Percentiles rank a stretch among this genome's conserved stretches.
phyloP scores from a whole-genome alignment of 1,140 invertebrate species.

The Psilanteris sp. region DNA sequence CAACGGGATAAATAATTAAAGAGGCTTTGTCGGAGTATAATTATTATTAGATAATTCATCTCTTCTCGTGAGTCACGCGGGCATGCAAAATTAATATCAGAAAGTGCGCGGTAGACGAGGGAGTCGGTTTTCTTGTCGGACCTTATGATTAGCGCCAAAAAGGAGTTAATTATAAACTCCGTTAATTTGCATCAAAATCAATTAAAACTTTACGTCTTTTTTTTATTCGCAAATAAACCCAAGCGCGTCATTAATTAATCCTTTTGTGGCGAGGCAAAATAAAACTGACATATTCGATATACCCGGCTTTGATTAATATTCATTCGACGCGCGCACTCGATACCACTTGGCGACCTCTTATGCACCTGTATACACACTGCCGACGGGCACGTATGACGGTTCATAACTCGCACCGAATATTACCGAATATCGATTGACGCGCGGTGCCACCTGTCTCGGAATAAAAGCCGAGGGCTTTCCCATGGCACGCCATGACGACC shows the following conservation, averaged over 20 bases:
- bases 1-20: too few species aligned
- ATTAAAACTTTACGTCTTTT: conserved; percentile 41
- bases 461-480: conserved; percentile 46
- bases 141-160: too few species aligned
- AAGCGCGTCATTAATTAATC: conserved; percentile 13
- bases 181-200: conserved; percentile 32
- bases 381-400: conserved; percentile 38
- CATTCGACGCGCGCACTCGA: conserved; percentile 44
- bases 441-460: conserved; percentile 50
- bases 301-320: conserved; percentile 62
- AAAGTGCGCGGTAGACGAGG: too few species aligned
- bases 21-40: too few species aligned
- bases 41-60: too few species aligned
- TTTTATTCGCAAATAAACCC: too few species aligned
- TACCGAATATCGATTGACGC: conserved; percentile 61
- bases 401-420: conserved; percentile 41
- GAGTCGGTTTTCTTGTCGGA: too few species aligned
- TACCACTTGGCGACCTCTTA: conserved; percentile 45
- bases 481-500: conserved; percentile 17
- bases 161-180: conserved; percentile 31
- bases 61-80: too few species aligned
- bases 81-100: too few species aligned
- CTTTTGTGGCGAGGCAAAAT: too few species aligned
- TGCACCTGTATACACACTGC: conserved; percentile 23
- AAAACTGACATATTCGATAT: conserved; percentile 27